Percentiles rank a stretch among this genome's conserved stretches.
Conservation (phyloP, 2,888 invertebrate genomes). For the Ommatoiulus sabulosus region DNA sequence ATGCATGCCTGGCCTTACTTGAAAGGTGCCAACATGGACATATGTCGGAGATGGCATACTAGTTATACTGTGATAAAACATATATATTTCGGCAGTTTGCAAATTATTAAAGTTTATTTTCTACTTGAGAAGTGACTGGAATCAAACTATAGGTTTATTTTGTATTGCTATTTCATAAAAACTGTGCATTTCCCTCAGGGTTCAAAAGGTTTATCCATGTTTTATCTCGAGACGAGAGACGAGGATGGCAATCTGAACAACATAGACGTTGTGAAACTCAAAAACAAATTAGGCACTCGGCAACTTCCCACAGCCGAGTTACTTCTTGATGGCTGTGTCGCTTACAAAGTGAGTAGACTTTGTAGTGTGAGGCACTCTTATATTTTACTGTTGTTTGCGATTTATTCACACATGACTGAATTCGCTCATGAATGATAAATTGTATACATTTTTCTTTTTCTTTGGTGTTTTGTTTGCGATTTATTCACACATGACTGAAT, state of each 20-base stretch:
- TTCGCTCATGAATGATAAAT: no score
- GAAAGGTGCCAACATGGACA: no score
- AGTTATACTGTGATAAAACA: no score
- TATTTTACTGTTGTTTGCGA: no score
- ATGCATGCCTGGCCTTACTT: no score
- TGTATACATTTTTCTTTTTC: conserved; percentile 13
- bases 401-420: no score
- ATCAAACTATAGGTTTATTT: not conserved
- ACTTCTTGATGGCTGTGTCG: conserved; percentile 70
- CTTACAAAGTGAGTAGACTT: conserved; percentile 65
- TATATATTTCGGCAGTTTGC: no score
- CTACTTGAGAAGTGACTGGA: conserved; percentile 13
- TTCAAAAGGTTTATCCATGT: conserved; percentile 70
- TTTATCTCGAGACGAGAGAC: conserved; percentile 69
- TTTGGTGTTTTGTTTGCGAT: conserved; percentile 41
- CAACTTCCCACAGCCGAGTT: conserved; percentile 73
- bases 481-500: no score
- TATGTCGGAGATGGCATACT: no score
- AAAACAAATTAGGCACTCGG: conserved; percentile 72
- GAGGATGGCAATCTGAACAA: conserved; percentile 69
- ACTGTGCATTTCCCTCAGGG: conserved; percentile 65
- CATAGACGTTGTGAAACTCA: conserved; percentile 71
- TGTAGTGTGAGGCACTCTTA: no score
- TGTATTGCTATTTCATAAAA: no score
- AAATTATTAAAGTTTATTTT: no score